Evolutionary conservation across 2,888 invertebrate genomes (phyloP).

Genomic region (Agrypnus murinus): DNA sequence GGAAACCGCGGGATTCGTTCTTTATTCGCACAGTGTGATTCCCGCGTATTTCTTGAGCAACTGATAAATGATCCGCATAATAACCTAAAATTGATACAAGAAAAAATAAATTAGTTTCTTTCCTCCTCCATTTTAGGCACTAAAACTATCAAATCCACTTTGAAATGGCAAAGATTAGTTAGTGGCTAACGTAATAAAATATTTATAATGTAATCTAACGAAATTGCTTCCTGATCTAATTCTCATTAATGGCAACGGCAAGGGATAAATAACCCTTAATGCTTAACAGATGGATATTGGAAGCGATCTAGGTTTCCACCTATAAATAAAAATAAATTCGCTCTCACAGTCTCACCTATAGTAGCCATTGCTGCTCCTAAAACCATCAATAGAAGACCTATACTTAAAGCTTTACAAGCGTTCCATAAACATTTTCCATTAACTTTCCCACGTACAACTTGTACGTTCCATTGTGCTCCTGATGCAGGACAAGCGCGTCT

Average conservation of each 20-base stretch:
- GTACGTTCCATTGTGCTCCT: constrained; percentile 89
- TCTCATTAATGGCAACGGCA: no score
- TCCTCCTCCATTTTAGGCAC: no score
- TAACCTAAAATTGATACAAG: constrained; percentile 76
- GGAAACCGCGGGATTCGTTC: constrained; percentile 88
- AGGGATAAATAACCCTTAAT: no score
- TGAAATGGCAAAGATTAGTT: no score
- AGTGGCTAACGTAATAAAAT: neutral
- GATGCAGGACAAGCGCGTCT: constrained; percentile 85
- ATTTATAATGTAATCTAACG: neutral
- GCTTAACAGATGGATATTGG: no score
- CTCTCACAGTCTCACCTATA: constrained; percentile 87
- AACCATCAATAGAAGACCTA: constrained; percentile 90
- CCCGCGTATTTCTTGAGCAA: constrained; percentile 85
- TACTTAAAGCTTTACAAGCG: constrained; percentile 92
- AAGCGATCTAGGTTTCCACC: neutral
- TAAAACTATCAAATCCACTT: no score
- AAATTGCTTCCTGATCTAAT: no score
- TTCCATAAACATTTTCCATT: constrained; percentile 94
- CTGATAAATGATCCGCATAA: constrained; percentile 87
- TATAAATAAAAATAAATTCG: constrained; percentile 20
- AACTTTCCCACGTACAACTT: constrained; percentile 91
- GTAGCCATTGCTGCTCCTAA: constrained; percentile 95
- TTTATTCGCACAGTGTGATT: constrained; percentile 86
- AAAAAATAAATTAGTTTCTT: no score